phyloP scores from a whole-genome alignment of 92 coral and sea anemone species.

The Umimayanthus kanabou region DNA sequence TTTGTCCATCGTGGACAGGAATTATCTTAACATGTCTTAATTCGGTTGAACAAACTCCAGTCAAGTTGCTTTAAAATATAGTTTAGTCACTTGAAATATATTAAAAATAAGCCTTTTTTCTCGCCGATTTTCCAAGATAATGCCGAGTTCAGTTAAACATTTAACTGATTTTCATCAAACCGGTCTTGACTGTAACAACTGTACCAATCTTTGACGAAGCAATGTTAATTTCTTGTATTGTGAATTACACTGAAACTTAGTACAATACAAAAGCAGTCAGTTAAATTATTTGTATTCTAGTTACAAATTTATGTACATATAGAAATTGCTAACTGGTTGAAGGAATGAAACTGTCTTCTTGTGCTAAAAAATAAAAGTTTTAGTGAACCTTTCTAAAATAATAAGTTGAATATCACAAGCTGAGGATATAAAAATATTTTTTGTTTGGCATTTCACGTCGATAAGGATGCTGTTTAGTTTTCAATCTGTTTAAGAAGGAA shows the following conservation, averaged over 20 bases:
- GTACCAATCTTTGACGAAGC: not conserved
- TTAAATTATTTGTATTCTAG: not conserved
- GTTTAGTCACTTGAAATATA: not conserved
- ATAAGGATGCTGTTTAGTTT: too few species aligned
- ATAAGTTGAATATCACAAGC: too few species aligned
- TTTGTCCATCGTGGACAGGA: not conserved
- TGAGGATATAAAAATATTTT: too few species aligned
- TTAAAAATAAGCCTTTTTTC: not conserved
- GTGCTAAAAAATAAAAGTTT: not conserved
- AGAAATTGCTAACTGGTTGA: not conserved
- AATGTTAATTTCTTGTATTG: not conserved
- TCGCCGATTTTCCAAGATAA: too few species aligned
- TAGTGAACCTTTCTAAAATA: too few species aligned
- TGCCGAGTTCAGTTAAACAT: not conserved
- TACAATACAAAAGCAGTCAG: not conserved
- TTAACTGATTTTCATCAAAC: not conserved
- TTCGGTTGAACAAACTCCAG: not conserved
- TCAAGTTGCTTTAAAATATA: not conserved
- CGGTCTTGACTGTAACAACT: not conserved
- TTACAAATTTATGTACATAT: not conserved
- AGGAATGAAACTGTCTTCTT: not conserved
- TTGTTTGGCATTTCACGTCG: too few species aligned
- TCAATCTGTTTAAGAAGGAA: too few species aligned
- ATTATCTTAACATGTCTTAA: not conserved
- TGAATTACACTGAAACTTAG: not conserved